phyloP scores from a whole-genome alignment of 1,140 invertebrate genomes.

The Oscheius sp. region DNA sequence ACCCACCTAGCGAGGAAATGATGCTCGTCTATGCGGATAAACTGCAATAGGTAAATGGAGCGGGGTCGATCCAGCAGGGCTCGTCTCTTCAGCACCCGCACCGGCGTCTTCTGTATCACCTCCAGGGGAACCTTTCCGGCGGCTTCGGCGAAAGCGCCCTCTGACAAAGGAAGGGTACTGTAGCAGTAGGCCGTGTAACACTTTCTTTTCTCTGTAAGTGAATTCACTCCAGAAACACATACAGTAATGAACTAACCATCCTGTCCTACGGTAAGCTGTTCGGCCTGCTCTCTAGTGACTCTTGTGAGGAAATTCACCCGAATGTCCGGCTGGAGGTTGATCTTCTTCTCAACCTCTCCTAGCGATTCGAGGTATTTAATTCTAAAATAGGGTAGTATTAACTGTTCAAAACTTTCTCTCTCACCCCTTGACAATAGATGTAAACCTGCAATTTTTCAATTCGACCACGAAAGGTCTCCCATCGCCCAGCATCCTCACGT shows the following conservation, averaged over 20 bases:
- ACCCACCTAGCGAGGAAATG: slow-evolving; percentile 49
- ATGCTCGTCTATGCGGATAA: slow-evolving; percentile 43
- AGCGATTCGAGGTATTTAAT: slow-evolving; percentile 22
- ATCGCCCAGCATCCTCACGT: slow-evolving; percentile 63
- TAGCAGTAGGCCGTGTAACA: slow-evolving; percentile 57
- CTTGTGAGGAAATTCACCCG: slow-evolving; percentile 38
- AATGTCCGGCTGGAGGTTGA: slow-evolving; percentile 44
- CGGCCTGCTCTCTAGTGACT: slow-evolving; percentile 47
- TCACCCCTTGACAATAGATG: slow-evolving; percentile 5
- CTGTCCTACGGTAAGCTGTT: slow-evolving; percentile 47
- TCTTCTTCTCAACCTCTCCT: slow-evolving; percentile 9
- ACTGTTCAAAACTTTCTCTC: slow-evolving; percentile 8
- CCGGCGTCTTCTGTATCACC: slow-evolving; percentile 54
- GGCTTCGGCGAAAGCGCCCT: slow-evolving; percentile 41
- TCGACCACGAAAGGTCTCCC: slow-evolving; percentile 62
- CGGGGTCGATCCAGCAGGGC: slow-evolving; percentile 54
- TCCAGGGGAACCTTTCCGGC: slow-evolving; percentile 43
- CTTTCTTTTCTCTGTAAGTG: slow-evolving; percentile 55
- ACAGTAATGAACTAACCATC: slow-evolving; percentile 20
- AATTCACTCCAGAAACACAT: not conserved
- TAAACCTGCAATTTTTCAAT: slow-evolving; percentile 38
- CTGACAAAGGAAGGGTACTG: slow-evolving; percentile 40
- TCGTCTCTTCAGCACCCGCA: slow-evolving; percentile 57
- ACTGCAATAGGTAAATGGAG: slow-evolving; percentile 46
- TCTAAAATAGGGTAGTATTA: slow-evolving; percentile 5